Evolutionary conservation across 2,797 vertebrate species (phyloP).

Genomic region (Scarus forsteni): DNA sequence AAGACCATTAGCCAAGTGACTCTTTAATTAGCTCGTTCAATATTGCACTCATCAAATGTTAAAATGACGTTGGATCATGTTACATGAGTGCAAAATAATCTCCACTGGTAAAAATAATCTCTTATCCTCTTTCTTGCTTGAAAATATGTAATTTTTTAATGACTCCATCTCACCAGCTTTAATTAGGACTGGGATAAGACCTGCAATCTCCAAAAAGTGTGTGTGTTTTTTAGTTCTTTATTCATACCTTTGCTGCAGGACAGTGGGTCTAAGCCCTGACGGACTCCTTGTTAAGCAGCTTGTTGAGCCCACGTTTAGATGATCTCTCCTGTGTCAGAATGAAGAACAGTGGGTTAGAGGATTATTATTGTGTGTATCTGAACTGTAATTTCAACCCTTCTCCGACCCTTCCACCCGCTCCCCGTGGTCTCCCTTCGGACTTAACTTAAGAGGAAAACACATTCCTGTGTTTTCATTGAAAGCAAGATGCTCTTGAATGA

Average conservation of each 20-base stretch:
- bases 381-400: constrained; percentile 12
- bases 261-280: not conserved
- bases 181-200: too few species aligned
- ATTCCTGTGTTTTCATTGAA: constrained; percentile 52
- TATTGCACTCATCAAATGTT: too few species aligned
- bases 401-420: constrained; percentile 24
- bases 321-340: constrained; percentile 22
- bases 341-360: constrained; percentile 21
- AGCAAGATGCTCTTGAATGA: constrained; percentile 43
- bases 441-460: constrained; percentile 37
- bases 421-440: constrained; percentile 17
- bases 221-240: not conserved
- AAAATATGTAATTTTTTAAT: too few species aligned
- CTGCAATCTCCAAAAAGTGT: not conserved
- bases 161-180: too few species aligned
- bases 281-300: constrained; percentile 3
- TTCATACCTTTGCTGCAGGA: constrained; percentile 6
- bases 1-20: too few species aligned
- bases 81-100: too few species aligned
- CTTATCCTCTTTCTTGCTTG: too few species aligned
- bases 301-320: constrained; percentile 16
- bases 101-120: too few species aligned
- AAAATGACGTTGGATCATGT: too few species aligned
- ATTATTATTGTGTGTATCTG: constrained; percentile 18
- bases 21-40: too few species aligned